Evolutionary conservation across 1,140 invertebrate genomes (phyloP).

Genomic region (Drosophila pruinosa): DNA sequence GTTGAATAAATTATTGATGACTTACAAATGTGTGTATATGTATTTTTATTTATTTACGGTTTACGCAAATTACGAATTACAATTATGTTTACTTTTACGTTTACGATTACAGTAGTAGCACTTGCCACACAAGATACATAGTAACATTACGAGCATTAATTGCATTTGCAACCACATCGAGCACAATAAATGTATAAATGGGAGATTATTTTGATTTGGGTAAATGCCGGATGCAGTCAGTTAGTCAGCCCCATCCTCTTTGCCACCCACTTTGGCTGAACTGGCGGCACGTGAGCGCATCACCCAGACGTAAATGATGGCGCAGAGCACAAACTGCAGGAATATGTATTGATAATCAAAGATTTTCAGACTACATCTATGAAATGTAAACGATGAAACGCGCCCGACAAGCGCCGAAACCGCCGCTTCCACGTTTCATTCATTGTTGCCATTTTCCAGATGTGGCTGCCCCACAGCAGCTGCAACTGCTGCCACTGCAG

Average conservation of each 20-base stretch:
- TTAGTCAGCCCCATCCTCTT: neutral
- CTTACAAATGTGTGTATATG: constrained; percentile 14
- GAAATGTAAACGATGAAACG: constrained; percentile 71
- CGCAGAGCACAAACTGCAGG: constrained; percentile 68
- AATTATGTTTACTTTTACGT: neutral
- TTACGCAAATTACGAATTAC: constrained; percentile 5
- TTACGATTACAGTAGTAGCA: neutral
- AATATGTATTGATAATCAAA: constrained; percentile 74
- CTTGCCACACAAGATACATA: constrained; percentile 1
- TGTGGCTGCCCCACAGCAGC: constrained; percentile 31
- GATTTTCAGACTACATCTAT: constrained; percentile 65
- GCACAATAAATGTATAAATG: constrained; percentile 27
- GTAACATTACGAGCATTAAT: constrained; percentile 24
- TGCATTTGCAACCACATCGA: constrained; percentile 42
- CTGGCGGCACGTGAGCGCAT: constrained; percentile 36
- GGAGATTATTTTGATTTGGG: constrained; percentile 64
- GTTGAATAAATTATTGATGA: constrained; percentile 78
- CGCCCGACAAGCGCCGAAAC: constrained; percentile 79
- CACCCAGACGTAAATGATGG: constrained; percentile 63
- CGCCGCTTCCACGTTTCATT: constrained; percentile 81
- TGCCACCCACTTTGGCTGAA: neutral
- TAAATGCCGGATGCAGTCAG: constrained; percentile 68
- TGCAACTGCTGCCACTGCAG: constrained; percentile 19
- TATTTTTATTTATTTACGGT: constrained; percentile 25
- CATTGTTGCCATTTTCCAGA: constrained; percentile 54